These are phyloP conservation scores for Drosophila nr. perissopoda DNA, from an alignment of 2,888 invertebrate genomes.

Conservation along the genomic window DNA sequence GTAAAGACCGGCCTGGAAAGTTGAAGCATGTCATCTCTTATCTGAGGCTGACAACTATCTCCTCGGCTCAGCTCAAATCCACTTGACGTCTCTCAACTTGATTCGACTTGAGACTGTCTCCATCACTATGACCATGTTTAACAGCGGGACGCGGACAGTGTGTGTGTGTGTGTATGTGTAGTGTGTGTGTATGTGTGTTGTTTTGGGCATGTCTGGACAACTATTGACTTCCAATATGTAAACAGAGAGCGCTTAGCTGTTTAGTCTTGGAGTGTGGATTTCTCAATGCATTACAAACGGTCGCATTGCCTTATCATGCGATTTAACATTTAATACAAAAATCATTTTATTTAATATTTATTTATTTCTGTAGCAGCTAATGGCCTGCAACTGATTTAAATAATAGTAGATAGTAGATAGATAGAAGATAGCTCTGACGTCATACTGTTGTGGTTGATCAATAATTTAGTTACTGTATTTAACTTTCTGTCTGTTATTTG, in stretches of 20 bases:
- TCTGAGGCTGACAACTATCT: conserved; percentile 25
- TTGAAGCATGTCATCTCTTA: conserved; percentile 23
- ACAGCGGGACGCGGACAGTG: conserved; percentile 27
- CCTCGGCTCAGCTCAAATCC: conserved; percentile 3
- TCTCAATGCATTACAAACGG: neutral
- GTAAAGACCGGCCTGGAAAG: conserved; percentile 16
- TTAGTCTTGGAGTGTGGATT: neutral
- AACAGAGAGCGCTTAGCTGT: conserved; percentile 12
- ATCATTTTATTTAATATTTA: neutral
- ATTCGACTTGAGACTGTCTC: conserved; percentile 13
- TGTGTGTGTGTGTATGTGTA: neutral
- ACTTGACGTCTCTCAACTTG: conserved; percentile 8
- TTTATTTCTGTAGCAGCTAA: neutral
- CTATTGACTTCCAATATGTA: conserved; percentile 51
- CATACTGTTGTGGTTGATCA: neutral
- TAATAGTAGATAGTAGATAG: too few relatives aligned
- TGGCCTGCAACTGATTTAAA: neutral
- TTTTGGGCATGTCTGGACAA: conserved; percentile 35
- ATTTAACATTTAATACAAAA: neutral
- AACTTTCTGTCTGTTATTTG: neutral
- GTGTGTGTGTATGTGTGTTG: conserved; percentile 19
- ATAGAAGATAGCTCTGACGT: neutral
- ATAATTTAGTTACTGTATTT: neutral
- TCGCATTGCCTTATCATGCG: neutral
- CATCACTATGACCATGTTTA: neutral